Conservation (phyloP, 2,888 invertebrate genomes). For the Gastrophysa polygoni region DNA sequence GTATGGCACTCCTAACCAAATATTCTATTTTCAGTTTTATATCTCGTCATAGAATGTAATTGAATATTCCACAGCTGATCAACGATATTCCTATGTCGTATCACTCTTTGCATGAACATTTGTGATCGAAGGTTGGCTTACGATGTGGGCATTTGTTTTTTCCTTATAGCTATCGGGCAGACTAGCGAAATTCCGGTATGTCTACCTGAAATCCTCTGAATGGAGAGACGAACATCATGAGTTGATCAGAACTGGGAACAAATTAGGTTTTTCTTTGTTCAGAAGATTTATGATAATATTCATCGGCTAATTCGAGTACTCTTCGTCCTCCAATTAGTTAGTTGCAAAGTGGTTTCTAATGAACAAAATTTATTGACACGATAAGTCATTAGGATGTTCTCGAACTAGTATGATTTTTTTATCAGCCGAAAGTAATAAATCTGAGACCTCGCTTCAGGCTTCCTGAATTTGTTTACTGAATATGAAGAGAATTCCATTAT, state of each 20-base stretch:
- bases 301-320: constrained; percentile 16
- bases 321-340: no score
- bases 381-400: no score
- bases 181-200: constrained; percentile 10
- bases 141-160: background rate
- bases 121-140: background rate
- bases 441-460: no score
- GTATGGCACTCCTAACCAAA: no score
- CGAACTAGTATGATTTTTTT: no score
- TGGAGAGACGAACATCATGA: constrained; percentile 11
- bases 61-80: background rate
- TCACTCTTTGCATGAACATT: background rate
- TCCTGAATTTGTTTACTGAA: no score
- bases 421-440: no score
- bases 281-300: constrained; percentile 17
- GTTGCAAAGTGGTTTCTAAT: no score
- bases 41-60: background rate
- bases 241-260: constrained; percentile 16
- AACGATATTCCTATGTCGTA: background rate
- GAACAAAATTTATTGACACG: no score
- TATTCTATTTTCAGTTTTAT: background rate
- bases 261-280: constrained; percentile 12
- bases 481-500: no score
- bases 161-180: constrained; percentile 1
- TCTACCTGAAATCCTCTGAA: constrained; percentile 24